Evolutionary conservation across 2,888 invertebrate genomes (phyloP).

Genomic region (Caenorhabditis becei): DNA sequence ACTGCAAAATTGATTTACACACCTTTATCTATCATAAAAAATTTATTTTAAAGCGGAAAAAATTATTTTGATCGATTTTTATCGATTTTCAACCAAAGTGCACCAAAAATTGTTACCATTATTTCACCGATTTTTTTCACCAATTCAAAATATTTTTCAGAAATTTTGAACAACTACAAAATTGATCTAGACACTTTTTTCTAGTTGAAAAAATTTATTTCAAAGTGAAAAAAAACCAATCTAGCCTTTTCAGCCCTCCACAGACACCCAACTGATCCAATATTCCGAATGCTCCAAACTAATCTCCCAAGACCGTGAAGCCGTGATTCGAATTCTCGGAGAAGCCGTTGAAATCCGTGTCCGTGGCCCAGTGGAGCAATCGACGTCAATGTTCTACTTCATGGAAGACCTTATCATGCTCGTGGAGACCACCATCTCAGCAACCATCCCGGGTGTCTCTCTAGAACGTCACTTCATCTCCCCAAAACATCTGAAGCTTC

Average conservation of each 20-base stretch:
- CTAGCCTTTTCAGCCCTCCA: conserved; percentile 34
- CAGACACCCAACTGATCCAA: conserved; percentile 87
- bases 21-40: no score
- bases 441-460: conserved; percentile 87
- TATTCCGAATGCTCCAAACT: conserved; percentile 85
- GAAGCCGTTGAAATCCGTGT: conserved; percentile 81
- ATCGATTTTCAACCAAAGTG: no score
- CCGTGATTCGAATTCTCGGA: conserved; percentile 84
- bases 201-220: no score
- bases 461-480: conserved; percentile 87
- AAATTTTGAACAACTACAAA: no score
- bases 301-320: conserved; percentile 86
- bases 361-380: conserved; percentile 82
- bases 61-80: no score
- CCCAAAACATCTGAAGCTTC: conserved; percentile 82
- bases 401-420: conserved; percentile 84
- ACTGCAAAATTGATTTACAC: no score
- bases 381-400: conserved; percentile 85
- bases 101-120: no score
- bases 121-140: no score
- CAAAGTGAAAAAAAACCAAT: no score
- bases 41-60: no score
- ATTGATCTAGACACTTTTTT: no score
- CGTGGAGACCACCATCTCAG: conserved; percentile 85
- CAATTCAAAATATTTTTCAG: no score